Conservation (phyloP, 2,113 vertebrate species). For the Felis chaus region DNA sequence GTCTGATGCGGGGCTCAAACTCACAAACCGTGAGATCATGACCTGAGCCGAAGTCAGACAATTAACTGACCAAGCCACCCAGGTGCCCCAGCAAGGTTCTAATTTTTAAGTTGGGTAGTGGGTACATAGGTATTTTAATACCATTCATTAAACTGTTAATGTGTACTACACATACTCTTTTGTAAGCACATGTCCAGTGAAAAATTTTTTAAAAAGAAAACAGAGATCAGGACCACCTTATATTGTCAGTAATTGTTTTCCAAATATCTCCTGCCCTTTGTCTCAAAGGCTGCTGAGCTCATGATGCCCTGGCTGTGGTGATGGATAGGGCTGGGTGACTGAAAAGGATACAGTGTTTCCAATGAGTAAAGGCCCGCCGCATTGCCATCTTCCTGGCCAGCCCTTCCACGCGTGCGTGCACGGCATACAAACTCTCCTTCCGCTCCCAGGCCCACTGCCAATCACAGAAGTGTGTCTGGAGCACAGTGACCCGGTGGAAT, state of each 20-base stretch:
- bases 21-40: too few relatives aligned
- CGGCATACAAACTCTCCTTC: slow-evolving; percentile 72
- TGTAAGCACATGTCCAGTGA: not conserved
- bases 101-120: not conserved
- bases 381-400: slow-evolving; percentile 80
- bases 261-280: not conserved
- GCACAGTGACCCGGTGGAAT: slow-evolving; percentile 59
- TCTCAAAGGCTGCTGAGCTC: not conserved
- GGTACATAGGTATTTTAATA: not conserved
- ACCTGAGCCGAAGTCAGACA: too few relatives aligned
- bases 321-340: not conserved
- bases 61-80: too few relatives aligned
- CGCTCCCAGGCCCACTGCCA: slow-evolving; percentile 84
- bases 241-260: not conserved
- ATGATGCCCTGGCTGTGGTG: accelerated
- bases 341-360: slow-evolving; percentile 92
- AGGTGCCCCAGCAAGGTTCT: too few relatives aligned
- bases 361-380: slow-evolving; percentile 81
- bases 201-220: not conserved
- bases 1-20: too few relatives aligned
- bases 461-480: slow-evolving; percentile 80
- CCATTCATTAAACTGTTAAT: not conserved
- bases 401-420: slow-evolving; percentile 63
- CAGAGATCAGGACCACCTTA: not conserved
- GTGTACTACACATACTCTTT: not conserved